These are phyloP conservation scores for Rhea americana DNA, from an alignment of 2,113 vertebrate genomes.

Conservation along the genomic window DNA sequence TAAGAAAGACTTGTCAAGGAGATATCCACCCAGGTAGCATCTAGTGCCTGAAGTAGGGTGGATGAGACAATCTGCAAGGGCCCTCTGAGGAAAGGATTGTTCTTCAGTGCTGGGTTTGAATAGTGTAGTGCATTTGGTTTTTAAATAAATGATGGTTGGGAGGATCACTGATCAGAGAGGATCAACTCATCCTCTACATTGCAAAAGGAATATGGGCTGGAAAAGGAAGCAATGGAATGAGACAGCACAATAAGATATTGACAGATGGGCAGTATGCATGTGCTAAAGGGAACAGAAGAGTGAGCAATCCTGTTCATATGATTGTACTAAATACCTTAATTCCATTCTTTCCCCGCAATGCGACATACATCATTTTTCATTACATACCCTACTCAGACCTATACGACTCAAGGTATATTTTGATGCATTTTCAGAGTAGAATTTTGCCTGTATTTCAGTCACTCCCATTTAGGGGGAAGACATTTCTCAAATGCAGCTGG, in stretches of 20 bases:
- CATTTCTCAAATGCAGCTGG: neutral
- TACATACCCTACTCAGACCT: neutral
- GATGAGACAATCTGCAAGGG: neutral
- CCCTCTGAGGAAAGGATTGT: neutral
- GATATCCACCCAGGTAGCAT: neutral
- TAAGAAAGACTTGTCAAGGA: neutral
- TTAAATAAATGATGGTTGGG: neutral
- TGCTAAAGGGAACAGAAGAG: neutral
- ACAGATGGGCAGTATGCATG: neutral
- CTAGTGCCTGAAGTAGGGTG: neutral
- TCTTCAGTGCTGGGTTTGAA: neutral
- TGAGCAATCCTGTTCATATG: neutral
- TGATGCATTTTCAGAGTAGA: neutral
- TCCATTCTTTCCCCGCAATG: neutral
- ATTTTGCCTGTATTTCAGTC: neutral
- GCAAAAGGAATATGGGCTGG: neutral
- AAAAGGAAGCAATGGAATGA: neutral
- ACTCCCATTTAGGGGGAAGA: neutral
- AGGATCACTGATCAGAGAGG: neutral
- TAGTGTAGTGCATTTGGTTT: neutral
- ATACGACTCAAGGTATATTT: neutral
- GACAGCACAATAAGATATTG: neutral
- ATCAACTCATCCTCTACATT: neutral
- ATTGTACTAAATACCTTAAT: neutral
- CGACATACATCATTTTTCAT: neutral